Evolutionary conservation across 2,113 vertebrate species (phyloP).

Genomic region (Drymodes brunneopygia): DNA sequence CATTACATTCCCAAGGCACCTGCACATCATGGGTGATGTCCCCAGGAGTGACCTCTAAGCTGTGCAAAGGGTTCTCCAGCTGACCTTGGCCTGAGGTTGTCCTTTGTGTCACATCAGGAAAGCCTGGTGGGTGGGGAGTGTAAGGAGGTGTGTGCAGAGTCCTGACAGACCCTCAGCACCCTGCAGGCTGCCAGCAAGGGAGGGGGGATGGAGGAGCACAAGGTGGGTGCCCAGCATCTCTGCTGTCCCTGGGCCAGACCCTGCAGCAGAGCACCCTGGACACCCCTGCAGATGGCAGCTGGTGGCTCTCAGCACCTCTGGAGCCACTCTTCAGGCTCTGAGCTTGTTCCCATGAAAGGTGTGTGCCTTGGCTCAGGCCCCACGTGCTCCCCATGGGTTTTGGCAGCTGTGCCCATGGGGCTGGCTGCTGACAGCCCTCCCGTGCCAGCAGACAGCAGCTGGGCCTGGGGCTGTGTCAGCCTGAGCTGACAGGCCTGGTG

Average conservation of each 20-base stretch:
- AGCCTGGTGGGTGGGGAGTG: background rate
- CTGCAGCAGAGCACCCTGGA: background rate
- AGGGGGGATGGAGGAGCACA: background rate
- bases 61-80: background rate
- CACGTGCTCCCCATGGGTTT: background rate
- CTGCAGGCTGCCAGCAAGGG: background rate
- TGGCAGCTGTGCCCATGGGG: background rate
- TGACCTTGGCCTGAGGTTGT: background rate
- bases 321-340: background rate
- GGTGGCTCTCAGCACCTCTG: background rate
- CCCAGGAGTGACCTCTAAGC: background rate
- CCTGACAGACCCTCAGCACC: background rate
- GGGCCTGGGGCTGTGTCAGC: constrained; percentile 5
- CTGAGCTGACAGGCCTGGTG: constrained; percentile 66
- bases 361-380: background rate
- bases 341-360: background rate
- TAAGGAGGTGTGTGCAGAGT: background rate
- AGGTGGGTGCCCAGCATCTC: background rate
- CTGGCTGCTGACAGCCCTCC: background rate
- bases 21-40: background rate
- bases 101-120: background rate
- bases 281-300: background rate
- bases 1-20: background rate
- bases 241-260: background rate
- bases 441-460: background rate